Conservation (phyloP, 2,888 invertebrate species). For the Meloe dianella region DNA sequence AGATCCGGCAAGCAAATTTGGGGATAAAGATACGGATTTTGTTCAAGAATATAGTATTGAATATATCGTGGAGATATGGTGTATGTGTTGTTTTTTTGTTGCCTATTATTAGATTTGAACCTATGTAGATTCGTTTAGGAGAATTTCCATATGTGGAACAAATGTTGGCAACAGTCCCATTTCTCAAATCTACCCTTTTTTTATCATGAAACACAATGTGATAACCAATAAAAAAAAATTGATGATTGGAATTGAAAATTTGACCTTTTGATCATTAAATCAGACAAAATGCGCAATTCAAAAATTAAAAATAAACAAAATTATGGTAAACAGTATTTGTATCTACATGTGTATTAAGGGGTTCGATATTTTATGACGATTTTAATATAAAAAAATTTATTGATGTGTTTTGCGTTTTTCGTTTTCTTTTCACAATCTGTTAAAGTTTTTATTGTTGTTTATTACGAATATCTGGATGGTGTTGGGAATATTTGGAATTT, state of each 20-base stretch:
- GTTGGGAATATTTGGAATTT: not conserved
- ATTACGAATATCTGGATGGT: not conserved
- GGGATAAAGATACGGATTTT: not conserved
- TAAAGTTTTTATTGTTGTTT: conserved; percentile 3
- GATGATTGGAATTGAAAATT: not conserved
- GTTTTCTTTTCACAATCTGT: not conserved
- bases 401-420: too few species aligned
- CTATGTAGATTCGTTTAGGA: not conserved
- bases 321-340: not conserved
- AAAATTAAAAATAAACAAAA: not conserved
- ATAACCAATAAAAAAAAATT: not conserved
- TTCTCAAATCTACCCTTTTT: not conserved
- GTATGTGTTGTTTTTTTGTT: not conserved
- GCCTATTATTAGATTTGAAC: not conserved
- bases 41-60: not conserved
- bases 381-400: not conserved
- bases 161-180: not conserved
- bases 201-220: not conserved
- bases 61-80: not conserved
- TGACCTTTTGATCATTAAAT: not conserved
- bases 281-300: too few species aligned
- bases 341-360: not conserved
- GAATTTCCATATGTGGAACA: not conserved
- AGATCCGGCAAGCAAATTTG: too few species aligned
- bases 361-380: not conserved